Evolutionary conservation across 1,140 invertebrate genomes (phyloP).

Genomic region (Maconellicoccus hirsutus): DNA sequence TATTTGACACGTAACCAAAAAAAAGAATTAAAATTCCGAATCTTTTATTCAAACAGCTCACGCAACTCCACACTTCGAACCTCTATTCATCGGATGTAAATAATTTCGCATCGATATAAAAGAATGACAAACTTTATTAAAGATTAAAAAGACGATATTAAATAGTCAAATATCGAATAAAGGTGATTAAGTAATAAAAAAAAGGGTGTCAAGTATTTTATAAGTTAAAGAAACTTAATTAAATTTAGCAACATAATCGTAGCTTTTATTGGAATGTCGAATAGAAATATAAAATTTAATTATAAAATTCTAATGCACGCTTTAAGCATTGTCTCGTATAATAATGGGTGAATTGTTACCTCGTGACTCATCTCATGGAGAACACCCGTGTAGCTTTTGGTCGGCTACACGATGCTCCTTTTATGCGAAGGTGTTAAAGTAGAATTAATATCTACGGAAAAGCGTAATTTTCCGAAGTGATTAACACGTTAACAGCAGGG

Average conservation of each 20-base stretch:
- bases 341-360: neutral
- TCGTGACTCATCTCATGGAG: neutral
- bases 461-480: neutral
- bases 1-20: too few species aligned
- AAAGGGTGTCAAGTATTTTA: neutral
- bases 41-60: neutral
- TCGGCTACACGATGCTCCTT: neutral
- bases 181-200: neutral
- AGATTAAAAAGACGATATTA: neutral
- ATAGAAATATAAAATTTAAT: neutral
- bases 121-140: neutral
- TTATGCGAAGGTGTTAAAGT: neutral
- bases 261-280: neutral
- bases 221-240: neutral
- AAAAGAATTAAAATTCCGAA: neutral
- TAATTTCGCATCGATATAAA: neutral
- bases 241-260: constrained; percentile 9
- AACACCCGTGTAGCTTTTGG: neutral
- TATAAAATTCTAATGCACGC: neutral
- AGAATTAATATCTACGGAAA: constrained; percentile 1
- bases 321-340: neutral
- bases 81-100: neutral
- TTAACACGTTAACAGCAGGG: neutral
- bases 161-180: neutral
- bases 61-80: neutral